Evolutionary conservation across 30 jellyfish, hydroid and myxozoan genomes (phyloP), one percentile per base, ranked within the genome.

Genomic region (Pelagia noctiluca): DNA sequence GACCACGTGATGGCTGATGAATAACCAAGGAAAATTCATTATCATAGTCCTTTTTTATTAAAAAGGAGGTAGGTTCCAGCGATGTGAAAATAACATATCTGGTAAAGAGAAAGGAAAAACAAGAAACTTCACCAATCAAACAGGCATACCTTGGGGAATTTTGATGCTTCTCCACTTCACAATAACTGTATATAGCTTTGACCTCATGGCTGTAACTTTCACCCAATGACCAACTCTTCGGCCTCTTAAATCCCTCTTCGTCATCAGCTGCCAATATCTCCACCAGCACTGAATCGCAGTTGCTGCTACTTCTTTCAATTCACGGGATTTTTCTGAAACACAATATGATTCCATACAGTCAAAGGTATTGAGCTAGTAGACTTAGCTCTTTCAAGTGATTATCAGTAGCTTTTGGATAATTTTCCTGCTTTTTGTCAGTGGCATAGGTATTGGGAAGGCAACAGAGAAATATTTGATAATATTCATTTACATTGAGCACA

Each of bases 241-340:
- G 7, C 86, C 78, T 42, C 50, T 82, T 19, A 24, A 1, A 11
- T 47, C 29, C 36, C 92, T 68, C 54, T 65, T 89, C 11, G 54
- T 34, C 1, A 47, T 82, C 50, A 66, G 53, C 26, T 16, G 66
- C 30, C 60, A 47, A 22, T 81, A 89, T 18, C 77, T 81, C 85
- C 88, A 89, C 97, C 97, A 89, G 28, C 36, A 32, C 50, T 85
- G 94, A 21, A 89, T 89, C 28, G 97, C 93, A 12, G 68, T 82
- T 18, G 90, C 87, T 3, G 97, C 97, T 1, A 85, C 65, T 25
- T 71, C 88, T 57, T 80, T 89, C 2, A 85, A 35, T 22, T 32
- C 62, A 30, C 96, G 70, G 16, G 71, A 21, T 32, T 78, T 83
- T 11, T 88, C 96, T 88, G 75, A 21, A 67, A 33, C 46, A 63